Conservation (phyloP, 2,113 vertebrate species). For the Cariama cristata region DNA sequence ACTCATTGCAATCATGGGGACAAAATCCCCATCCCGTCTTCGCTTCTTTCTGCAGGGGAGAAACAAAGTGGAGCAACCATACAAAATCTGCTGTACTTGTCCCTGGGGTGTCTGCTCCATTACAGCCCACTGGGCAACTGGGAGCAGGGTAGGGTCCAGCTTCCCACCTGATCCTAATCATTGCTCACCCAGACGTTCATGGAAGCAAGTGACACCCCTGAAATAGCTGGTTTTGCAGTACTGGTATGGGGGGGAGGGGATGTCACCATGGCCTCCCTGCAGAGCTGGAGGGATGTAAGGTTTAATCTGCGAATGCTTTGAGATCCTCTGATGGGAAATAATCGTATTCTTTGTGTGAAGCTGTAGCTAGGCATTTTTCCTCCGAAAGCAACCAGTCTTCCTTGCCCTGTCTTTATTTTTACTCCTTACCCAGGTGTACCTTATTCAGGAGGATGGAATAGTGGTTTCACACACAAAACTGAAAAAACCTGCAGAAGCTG, state of each 20-base stretch:
- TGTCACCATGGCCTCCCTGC: background rate
- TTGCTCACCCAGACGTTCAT: background rate
- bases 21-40: background rate
- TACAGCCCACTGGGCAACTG: background rate
- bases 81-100: background rate
- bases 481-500: background rate
- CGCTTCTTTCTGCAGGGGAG: background rate
- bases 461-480: background rate
- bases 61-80: background rate
- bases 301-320: background rate
- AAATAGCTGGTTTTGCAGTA: background rate
- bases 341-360: background rate
- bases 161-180: background rate
- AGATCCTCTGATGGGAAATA: background rate
- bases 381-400: background rate
- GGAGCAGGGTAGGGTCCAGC: background rate
- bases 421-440: background rate
- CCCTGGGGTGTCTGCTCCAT: background rate
- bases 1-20: background rate
- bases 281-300: background rate
- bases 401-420: background rate
- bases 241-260: accelerated
- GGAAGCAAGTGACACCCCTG: background rate
- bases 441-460: background rate
- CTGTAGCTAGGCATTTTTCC: background rate